Conservation (phyloP, 2,888 invertebrate genomes). For the Conchocele bisecta region DNA sequence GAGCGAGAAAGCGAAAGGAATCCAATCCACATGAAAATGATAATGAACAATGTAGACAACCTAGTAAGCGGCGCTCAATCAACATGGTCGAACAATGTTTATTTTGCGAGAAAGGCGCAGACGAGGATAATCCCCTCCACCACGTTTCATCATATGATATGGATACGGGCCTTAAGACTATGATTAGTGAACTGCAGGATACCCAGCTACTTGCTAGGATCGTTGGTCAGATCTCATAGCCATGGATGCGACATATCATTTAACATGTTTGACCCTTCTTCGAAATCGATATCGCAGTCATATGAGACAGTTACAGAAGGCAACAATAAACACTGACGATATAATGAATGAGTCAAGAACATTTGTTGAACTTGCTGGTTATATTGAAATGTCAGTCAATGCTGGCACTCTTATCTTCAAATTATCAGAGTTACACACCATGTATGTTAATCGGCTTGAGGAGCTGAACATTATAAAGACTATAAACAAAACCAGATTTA, state of each 20-base stretch:
- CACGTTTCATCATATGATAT: too few species aligned
- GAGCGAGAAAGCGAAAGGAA: too few species aligned
- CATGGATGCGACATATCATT: conserved; percentile 41
- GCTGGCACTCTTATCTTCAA: neutral
- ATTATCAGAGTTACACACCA: neutral
- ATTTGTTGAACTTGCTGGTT: conserved; percentile 2
- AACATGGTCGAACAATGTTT: too few species aligned
- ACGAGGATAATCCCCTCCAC: too few species aligned
- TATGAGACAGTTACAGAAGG: too few species aligned
- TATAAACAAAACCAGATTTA: neutral
- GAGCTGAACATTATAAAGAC: neutral
- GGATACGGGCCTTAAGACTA: too few species aligned
- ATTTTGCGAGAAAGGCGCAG: too few species aligned
- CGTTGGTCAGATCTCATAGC: conserved; percentile 40
- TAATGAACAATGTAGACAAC: too few species aligned
- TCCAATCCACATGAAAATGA: too few species aligned
- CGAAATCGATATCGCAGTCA: conserved; percentile 28
- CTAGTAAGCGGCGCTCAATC: too few species aligned
- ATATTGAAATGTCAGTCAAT: neutral
- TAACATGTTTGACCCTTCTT: conserved; percentile 6
- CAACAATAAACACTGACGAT: too few species aligned
- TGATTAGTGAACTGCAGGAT: conserved; percentile 16
- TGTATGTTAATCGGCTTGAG: neutral
- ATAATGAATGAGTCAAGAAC: neutral
- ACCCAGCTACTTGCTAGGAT: conserved; percentile 30